Conservation (phyloP, 2,113 vertebrate species). For the Lethenteron reissneri region DNA sequence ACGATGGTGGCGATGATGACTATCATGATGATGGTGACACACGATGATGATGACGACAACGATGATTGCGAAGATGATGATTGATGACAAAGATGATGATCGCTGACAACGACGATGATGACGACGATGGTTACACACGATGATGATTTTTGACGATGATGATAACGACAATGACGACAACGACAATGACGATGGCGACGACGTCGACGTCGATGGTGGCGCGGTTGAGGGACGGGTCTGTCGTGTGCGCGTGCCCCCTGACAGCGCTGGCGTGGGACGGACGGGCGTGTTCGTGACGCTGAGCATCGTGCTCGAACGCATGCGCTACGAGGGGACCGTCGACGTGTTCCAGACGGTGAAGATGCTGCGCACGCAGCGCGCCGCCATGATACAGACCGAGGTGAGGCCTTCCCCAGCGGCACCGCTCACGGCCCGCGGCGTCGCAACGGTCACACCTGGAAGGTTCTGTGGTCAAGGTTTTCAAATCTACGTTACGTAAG, state of each 20-base stretch:
- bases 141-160: not conserved
- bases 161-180: not conserved
- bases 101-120: not conserved
- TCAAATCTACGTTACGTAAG: no score
- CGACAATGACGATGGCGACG: not conserved
- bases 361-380: slow-evolving; percentile 90
- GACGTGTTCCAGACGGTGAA: slow-evolving; percentile 98
- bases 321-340: slow-evolving; percentile 92
- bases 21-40: no score
- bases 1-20: no score
- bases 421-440: not conserved
- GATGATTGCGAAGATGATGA: no score
- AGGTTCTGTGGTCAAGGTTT: no score
- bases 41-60: no score
- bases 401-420: slow-evolving; percentile 24
- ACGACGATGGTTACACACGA: not conserved
- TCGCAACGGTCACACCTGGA: no score
- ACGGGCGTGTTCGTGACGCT: slow-evolving; percentile 87
- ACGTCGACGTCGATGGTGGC: not conserved
- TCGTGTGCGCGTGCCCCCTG: not conserved
- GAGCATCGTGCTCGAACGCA: slow-evolving; percentile 84
- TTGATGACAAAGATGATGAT: not conserved
- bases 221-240: not conserved
- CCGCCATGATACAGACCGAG: slow-evolving; percentile 97
- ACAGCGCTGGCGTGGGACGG: slow-evolving; percentile 70